A percentile compares a stretch with the other conserved stretches of the same genome.
phyloP scores from a whole-genome alignment of 1,140 invertebrate species.

The Achroia grisella region DNA sequence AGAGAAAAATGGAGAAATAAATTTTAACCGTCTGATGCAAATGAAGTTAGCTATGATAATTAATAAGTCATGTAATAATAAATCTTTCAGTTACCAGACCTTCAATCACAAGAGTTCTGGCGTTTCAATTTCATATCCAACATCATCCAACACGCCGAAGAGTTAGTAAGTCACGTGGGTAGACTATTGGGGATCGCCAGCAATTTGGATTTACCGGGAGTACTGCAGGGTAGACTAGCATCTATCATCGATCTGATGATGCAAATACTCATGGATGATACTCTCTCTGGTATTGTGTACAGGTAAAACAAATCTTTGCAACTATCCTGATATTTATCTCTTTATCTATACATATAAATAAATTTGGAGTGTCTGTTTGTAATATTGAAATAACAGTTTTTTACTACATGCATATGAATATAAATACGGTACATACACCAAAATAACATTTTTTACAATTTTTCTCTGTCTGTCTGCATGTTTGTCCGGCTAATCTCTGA shows the following conservation, averaged over 20 bases:
- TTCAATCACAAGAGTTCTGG: conserved; percentile 54
- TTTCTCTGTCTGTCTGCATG: too few species aligned
- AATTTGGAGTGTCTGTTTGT: too few species aligned
- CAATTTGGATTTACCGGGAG: conserved; percentile 29
- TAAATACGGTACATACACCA: too few species aligned
- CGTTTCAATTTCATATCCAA: conserved; percentile 46
- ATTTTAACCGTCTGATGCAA: too few species aligned
- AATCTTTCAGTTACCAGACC: conserved; percentile 31
- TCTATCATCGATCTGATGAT: conserved; percentile 38
- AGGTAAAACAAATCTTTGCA: conserved; percentile 30
- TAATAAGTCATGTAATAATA: too few species aligned
- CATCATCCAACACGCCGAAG: conserved; percentile 34
- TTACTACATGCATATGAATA: too few species aligned
- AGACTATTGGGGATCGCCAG: conserved; percentile 35
- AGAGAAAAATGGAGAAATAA: too few species aligned
- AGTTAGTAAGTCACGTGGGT: conserved; percentile 28
- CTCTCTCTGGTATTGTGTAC: conserved; percentile 27
- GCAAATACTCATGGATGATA: conserved; percentile 40
- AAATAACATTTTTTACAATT: too few species aligned
- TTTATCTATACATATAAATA: too few species aligned
- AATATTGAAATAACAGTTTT: too few species aligned
- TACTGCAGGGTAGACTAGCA: conserved; percentile 27
- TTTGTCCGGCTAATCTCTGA: too few species aligned
- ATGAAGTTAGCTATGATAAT: neutral
- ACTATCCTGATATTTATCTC: too few species aligned